Base-by-base conservation (phyloP, 2,888 invertebrate genomes). In the Pinctada fucata region DNA sequence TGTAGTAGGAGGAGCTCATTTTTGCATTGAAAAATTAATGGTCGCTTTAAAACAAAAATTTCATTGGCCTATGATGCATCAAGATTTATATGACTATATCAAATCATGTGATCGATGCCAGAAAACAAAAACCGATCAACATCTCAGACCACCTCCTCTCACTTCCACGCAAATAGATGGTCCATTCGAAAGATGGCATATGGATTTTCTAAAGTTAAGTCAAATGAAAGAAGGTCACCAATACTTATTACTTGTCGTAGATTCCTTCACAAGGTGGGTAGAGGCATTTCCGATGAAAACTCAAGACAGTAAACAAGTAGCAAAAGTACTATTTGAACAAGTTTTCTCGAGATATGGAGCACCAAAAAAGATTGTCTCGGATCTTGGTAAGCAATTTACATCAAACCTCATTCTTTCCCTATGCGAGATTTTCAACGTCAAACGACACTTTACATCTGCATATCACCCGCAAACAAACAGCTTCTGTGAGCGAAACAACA, bases 381-480 rank as follows among this genome's bases (percentile, higher is more conserved):
- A 66, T 16, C 16, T 66, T 13, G 31, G 66, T n/a, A 66, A 31
- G 16, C 0, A 58, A 58, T 58, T 58, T 13, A 58, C 58, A 10
- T 58, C 58, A 58, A 82, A 83, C 48, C 72, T 82, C 10, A 74
- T 83, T 10, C 70, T 66, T 51, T 75, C 80, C 6, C 10, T 82
- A 2, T 78, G 76, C 58, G 83, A 83, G 66, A 63, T 83, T 13
- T 83, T 80, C 65, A 64, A 82, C 6, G 75, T 81, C 8, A 78
- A 69, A 5, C 10, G 80, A 13, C 80, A 81, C 49, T 75, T 65
- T 16, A 84, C 84, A 5, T 77, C 76, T 2, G 76, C 81, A 13
- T 82, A 84, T 50, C 67, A 79, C 31, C 84, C 81, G 0, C 75
- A 81, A 71, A 72, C 81, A 3, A 84, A 84, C 52, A 72, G 74